Evolutionary conservation across 2,113 vertebrate species (phyloP).

Genomic region (Odobenus rosmarus): DNA sequence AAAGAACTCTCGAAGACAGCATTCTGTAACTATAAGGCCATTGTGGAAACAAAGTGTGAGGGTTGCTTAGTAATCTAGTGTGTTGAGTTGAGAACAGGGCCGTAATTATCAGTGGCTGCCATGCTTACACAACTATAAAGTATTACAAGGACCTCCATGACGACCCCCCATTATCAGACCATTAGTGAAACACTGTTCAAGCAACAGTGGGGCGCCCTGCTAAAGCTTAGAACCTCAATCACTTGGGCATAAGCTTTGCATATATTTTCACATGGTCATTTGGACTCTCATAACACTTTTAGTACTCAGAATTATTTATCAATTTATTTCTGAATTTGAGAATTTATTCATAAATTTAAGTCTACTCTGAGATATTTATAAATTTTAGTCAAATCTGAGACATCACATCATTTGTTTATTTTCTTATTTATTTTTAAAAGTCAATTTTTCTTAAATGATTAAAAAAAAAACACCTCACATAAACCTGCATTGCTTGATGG

Average conservation of each 20-base stretch:
- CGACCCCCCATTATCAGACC: conserved; percentile 88
- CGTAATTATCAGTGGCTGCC: conserved; percentile 88
- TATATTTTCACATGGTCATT: not conserved
- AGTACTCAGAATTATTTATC: not conserved
- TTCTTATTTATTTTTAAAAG: not conserved
- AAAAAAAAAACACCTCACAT: not conserved
- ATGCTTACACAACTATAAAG: conserved; percentile 81
- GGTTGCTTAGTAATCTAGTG: conserved; percentile 42
- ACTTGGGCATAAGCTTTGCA: conserved; percentile 28
- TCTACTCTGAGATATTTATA: not conserved
- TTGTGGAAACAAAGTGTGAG: not conserved
- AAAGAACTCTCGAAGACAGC: conserved; percentile 45
- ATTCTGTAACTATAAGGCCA: conserved; percentile 11
- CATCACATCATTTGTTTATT: not conserved
- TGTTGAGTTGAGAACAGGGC: conserved; percentile 71
- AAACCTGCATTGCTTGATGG: conserved; percentile 65
- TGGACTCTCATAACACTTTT: not conserved
- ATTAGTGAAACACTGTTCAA: conserved; percentile 87
- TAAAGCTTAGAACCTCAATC: conserved; percentile 76
- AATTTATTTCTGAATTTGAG: not conserved
- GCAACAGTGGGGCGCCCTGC: conserved; percentile 80
- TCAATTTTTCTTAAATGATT: not conserved
- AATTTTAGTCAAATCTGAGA: not conserved
- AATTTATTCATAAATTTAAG: not conserved
- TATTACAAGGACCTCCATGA: conserved; percentile 80